Evolutionary conservation across 2,113 vertebrate species (phyloP).

Genomic region (Poeciliopsis occidentalis): DNA sequence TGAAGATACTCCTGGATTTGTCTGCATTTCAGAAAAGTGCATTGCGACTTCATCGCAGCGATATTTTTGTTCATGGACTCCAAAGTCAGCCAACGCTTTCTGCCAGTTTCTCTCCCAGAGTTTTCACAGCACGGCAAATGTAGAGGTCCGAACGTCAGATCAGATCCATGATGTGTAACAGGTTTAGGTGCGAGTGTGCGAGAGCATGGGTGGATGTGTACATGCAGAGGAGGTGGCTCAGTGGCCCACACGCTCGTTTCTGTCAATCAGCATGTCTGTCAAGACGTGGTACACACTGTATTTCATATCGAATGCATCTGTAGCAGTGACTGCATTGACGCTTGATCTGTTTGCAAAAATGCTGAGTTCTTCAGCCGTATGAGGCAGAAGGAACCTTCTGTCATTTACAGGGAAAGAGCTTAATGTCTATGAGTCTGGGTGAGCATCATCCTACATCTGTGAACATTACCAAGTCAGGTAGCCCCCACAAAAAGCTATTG

Average conservation of each 20-base stretch:
- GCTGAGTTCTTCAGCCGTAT: conserved; percentile 1
- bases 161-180: conserved; percentile 12
- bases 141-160: conserved; percentile 5
- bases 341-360: conserved; percentile 36
- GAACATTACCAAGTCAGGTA: conserved; percentile 35
- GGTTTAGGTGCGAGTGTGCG: conserved; percentile 1
- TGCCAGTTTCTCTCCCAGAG: not conserved
- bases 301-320: not conserved
- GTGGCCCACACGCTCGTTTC: conserved; percentile 29
- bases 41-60: not conserved
- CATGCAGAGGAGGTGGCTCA: conserved; percentile 3
- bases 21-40: not conserved
- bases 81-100: not conserved
- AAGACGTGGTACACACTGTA: conserved; percentile 1
- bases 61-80: not conserved
- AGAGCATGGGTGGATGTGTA: conserved; percentile 44
- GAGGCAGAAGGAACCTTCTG: conserved; percentile 29
- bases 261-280: conserved; percentile 34
- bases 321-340: not conserved
- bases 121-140: not conserved
- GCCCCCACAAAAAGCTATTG: conserved; percentile 28
- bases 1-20: too few relatives aligned
- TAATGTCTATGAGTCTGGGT: conserved; percentile 31
- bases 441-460: conserved; percentile 60
- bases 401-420: conserved; percentile 62